Conservation (phyloP, 2,888 invertebrate species). For the Drepanosiphum platanoidis region DNA sequence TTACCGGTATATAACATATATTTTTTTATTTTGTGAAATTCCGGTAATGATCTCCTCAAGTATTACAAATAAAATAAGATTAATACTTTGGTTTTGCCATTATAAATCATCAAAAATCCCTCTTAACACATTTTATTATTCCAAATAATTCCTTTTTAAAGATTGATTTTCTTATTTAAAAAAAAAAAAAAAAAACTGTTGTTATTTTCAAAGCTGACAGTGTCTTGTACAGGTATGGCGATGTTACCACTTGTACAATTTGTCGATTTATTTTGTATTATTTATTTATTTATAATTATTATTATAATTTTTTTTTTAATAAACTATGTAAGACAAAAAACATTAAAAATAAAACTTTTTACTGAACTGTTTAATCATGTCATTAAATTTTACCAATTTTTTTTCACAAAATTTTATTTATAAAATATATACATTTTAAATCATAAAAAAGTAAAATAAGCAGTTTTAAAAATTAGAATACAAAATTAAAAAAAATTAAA, state of each 20-base stretch:
- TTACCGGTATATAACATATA: conserved; percentile 33
- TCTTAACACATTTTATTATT: conserved; percentile 1
- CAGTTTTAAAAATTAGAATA: neutral
- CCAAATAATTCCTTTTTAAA: neutral
- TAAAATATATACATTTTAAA: neutral
- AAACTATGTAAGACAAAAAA: conserved; percentile 34
- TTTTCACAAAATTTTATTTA: neutral
- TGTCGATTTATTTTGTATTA: conserved; percentile 15
- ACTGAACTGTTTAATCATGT: conserved; percentile 21
- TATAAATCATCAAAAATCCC: neutral
- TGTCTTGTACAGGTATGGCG: conserved; percentile 31
- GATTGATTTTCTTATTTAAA: neutral
- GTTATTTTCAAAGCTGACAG: conserved; percentile 12
- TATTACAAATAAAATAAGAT: conserved; percentile 47
- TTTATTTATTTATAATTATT: conserved; percentile 16
- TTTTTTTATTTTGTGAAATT: conserved; percentile 50
- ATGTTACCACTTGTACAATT: conserved; percentile 50
- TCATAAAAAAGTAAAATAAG: neutral
- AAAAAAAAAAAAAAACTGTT: too few relatives aligned
- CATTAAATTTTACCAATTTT: conserved; percentile 10
- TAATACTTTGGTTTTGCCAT: conserved; percentile 36
- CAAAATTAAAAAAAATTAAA: neutral
- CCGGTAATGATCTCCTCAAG: conserved; percentile 51
- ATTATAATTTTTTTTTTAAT: conserved; percentile 29
- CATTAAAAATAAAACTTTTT: conserved; percentile 24